These are phyloP conservation scores for Calcarius ornatus DNA, from an alignment of 2,113 vertebrate species.

Conservation along the genomic window DNA sequence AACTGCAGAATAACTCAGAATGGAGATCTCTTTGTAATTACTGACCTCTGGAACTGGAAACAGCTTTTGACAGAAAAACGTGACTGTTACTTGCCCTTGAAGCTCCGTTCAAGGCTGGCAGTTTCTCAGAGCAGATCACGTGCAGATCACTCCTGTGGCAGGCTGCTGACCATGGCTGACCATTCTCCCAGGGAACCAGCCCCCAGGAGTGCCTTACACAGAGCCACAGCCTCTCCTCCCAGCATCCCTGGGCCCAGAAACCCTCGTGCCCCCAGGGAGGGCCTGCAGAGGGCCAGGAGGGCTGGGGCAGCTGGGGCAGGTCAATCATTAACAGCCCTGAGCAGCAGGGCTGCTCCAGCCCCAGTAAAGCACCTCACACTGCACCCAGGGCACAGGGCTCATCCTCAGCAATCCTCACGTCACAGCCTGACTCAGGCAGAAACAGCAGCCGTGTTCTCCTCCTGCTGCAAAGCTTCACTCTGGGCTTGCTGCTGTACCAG, in stretches of 20 bases:
- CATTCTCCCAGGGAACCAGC: background rate
- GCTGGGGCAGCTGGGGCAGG: background rate
- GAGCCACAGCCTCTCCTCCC: fast-evolving
- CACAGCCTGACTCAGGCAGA: background rate
- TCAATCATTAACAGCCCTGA: background rate
- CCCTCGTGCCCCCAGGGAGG: background rate
- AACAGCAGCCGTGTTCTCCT: background rate
- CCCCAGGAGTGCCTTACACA: fast-evolving
- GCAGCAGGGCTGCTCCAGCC: background rate
- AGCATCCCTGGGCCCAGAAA: background rate
- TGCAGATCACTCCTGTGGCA: background rate
- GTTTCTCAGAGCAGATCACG: background rate
- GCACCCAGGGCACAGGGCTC: background rate
- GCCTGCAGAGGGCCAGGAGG: background rate
- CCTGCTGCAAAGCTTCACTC: background rate
- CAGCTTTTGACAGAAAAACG: background rate
- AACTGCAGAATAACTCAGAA: background rate
- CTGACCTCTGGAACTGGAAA: background rate
- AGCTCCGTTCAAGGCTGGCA: background rate
- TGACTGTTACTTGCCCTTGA: background rate
- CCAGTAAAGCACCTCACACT: background rate
- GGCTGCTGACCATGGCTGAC: background rate
- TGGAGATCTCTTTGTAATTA: background rate
- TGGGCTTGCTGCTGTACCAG: background rate
- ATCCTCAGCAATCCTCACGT: background rate